Evolutionary conservation across 1,140 invertebrate genomes (phyloP).

Genomic region (Aphidius gifuensis): DNA sequence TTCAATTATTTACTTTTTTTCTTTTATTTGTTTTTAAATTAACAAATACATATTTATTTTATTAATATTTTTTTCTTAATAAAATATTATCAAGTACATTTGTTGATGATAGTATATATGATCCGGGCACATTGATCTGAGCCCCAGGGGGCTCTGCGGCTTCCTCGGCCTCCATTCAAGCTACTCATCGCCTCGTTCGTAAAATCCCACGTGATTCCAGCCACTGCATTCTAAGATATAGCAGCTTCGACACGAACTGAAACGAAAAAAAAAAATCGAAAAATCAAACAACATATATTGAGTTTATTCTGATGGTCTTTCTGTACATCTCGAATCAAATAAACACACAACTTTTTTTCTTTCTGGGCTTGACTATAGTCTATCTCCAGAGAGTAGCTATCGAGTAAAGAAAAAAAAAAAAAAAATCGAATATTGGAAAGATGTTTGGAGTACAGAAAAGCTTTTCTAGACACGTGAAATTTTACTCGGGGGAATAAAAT

Average conservation of each 20-base stretch:
- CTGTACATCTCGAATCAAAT: no score
- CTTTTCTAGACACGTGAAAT: conserved; percentile 8
- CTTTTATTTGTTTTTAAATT: neutral
- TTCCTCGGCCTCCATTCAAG: conserved; percentile 53
- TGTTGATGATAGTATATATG: no score
- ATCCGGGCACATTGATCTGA: conserved; percentile 37
- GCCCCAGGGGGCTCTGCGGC: conserved; percentile 52
- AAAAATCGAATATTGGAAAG: conserved; percentile 8
- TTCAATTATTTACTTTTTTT: neutral
- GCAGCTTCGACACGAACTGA: neutral
- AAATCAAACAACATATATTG: neutral
- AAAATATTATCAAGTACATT: no score
- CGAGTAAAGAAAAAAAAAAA: no score
- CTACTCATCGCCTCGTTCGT: conserved; percentile 46
- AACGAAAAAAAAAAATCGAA: conserved; percentile 8
- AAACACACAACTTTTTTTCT: no score
- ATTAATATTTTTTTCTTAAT: no score
- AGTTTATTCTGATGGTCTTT: no score
- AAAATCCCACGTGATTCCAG: conserved; percentile 26
- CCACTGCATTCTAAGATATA: conserved; percentile 18
- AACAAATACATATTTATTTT: neutral
- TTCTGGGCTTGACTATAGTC: no score
- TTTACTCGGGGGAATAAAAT: neutral
- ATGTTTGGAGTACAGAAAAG: conserved; percentile 1
- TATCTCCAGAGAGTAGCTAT: no score